A percentile compares a stretch with the other conserved stretches of the same genome.
Conservation (phyloP, 2,888 invertebrate species). For the Xestia rhomboidea region DNA sequence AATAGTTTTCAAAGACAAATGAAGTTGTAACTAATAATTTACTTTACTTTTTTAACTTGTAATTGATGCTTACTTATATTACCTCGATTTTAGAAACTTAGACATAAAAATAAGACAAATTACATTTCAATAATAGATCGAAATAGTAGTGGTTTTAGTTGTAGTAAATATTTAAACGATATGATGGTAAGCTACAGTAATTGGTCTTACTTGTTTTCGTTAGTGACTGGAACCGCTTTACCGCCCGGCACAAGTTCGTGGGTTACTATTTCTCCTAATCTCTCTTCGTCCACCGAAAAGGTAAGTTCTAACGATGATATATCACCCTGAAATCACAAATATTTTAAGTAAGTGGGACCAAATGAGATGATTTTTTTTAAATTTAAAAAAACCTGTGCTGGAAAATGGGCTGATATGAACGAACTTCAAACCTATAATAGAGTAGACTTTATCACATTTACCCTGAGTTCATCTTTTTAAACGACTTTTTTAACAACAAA, state of each 20-base stretch:
- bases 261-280: constrained; percentile 97
- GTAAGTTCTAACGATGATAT: constrained; percentile 98
- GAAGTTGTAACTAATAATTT: no score
- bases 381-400: no score
- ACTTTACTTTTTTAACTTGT: no score
- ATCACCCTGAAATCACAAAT: constrained; percentile 91
- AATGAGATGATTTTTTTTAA: no score
- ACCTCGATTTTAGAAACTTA: background rate
- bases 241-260: constrained; percentile 99
- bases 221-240: constrained; percentile 97
- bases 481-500: no score
- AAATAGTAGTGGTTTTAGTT: background rate
- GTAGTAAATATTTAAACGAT: background rate
- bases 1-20: background rate
- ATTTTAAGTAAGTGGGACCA: background rate
- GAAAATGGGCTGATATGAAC: no score
- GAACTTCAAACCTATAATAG: no score
- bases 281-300: constrained; percentile 98
- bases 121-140: background rate
- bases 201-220: constrained; percentile 95
- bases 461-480: no score
- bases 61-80: no score
- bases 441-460: no score
- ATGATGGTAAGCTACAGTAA: background rate
- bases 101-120: background rate